A percentile compares a stretch with the other conserved stretches of the same genome.
Conservation (phyloP, 2,888 invertebrate species). For the Crioceris asparagi region DNA sequence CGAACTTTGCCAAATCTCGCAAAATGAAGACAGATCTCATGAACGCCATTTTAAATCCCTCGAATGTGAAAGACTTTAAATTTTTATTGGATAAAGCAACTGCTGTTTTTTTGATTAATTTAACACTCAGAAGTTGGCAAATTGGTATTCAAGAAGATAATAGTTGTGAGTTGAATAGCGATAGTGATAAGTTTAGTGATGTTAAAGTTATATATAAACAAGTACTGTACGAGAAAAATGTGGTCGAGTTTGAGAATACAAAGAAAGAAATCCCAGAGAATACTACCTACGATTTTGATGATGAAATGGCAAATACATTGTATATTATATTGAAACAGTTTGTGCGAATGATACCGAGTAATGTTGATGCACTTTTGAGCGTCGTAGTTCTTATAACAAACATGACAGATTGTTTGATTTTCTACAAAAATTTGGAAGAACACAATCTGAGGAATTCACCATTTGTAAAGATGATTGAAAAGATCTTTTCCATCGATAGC, state of each 20-base stretch:
- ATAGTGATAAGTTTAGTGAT: constrained; percentile 26
- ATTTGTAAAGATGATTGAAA: constrained; percentile 13
- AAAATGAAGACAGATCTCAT: constrained; percentile 20
- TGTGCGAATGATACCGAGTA: constrained; percentile 9
- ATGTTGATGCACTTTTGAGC: constrained; percentile 13
- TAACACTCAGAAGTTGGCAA: constrained; percentile 30
- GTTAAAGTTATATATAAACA: neutral
- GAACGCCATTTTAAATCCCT: constrained; percentile 25
- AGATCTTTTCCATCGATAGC: constrained; percentile 5
- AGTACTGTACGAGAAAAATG: neutral
- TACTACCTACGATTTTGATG: constrained; percentile 14
- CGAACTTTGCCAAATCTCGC: constrained; percentile 27
- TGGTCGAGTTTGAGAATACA: neutral
- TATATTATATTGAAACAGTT: constrained; percentile 12
- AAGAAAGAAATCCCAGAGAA: constrained; percentile 4
- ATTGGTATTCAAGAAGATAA: too few species aligned
- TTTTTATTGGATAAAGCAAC: constrained; percentile 16
- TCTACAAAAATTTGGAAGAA: constrained; percentile 14
- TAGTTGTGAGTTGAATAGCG: too few species aligned
- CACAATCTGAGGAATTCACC: constrained; percentile 11
- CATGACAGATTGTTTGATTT: constrained; percentile 14
- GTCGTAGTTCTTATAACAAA: constrained; percentile 18
- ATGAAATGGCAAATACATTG: constrained; percentile 10
- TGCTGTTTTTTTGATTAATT: constrained; percentile 25
- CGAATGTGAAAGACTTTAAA: constrained; percentile 17